A percentile compares a stretch with the other conserved stretches of the same genome.
Conservation (phyloP, 2,797 vertebrate species). For the Phoxinus dragarum region DNA sequence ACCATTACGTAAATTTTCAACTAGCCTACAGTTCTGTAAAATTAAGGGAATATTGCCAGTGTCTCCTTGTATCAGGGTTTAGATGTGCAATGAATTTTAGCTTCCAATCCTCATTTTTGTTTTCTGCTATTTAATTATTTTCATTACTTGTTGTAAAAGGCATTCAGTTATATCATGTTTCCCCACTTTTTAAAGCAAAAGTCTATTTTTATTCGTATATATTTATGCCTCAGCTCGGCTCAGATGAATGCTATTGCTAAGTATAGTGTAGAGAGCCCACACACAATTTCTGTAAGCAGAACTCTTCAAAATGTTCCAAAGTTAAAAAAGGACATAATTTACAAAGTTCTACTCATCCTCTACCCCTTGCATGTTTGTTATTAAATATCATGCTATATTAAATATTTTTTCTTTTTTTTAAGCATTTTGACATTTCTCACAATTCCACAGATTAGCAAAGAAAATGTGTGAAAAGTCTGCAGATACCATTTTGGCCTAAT, state of each 20-base stretch:
- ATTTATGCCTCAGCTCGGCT: background rate
- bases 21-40: too few relatives aligned
- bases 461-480: background rate
- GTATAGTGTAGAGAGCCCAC: background rate
- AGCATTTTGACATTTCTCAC: background rate
- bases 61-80: too few relatives aligned
- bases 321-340: background rate
- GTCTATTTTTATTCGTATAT: background rate
- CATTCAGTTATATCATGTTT: background rate
- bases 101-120: too few relatives aligned
- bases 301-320: background rate
- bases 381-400: background rate
- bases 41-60: too few relatives aligned
- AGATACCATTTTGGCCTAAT: background rate
- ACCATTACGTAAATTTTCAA: constrained; percentile 18
- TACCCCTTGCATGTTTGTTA: background rate
- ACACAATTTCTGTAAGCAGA: background rate
- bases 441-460: background rate
- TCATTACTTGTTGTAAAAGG: too few relatives aligned
- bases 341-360: background rate
- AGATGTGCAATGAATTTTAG: too few relatives aligned
- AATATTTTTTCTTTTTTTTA: background rate
- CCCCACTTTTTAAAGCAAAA: background rate
- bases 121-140: too few relatives aligned
- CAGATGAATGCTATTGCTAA: background rate